Evolutionary conservation across 2,797 vertebrate species (phyloP), one percentile per base, ranked within the genome.

Genomic region (Takifugu ocellatus): DNA sequence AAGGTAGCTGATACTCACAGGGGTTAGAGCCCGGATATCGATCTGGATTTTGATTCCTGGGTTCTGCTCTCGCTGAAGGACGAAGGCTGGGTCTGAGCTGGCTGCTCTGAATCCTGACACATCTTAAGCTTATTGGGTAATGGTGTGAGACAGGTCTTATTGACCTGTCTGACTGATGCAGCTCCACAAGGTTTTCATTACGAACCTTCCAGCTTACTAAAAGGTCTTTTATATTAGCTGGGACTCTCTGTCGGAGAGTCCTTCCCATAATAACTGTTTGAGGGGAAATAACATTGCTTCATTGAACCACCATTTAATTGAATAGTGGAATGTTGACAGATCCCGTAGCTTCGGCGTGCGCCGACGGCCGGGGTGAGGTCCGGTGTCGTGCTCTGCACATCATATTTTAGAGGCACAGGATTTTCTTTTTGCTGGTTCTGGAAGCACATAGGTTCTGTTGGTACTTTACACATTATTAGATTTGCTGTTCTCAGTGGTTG

Each of bases 61-160:
- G 51, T 29, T 62, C 53, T 50, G 26, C 26, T 54, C 29, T 51
- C 15, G 26, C 3, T 14, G 15, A 56, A 61, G 72, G 72, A 72
- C 77, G 71, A 62, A 59, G 67, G 75, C 79, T 66, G 74, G 69
- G 66, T 77, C 63, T 79, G 68, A 73, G 57, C 53, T 31, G 57
- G 59, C 68, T 66, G 72, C 76, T 71, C 55, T 75, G 77, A 86
- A 84, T 71, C 61, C 68, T 72, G 76, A 81, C 75, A 79, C 78
- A 68, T 89, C 81, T 68, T 84, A 55, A 74, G 79, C 72, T 84
- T 77, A 75, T 80, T 85, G 80, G 83, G 66, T 89, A 89, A 90
- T 89, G 70, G 72, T 67, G 77, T 60, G 72, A 82, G 85, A 87
- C 78, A 50, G 74, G 75, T 50, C 70, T 65, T 85, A 87, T 88